These are phyloP conservation scores for Campopleginae sp. DNA, from an alignment of 2,888 invertebrate species.

Conservation along the genomic window DNA sequence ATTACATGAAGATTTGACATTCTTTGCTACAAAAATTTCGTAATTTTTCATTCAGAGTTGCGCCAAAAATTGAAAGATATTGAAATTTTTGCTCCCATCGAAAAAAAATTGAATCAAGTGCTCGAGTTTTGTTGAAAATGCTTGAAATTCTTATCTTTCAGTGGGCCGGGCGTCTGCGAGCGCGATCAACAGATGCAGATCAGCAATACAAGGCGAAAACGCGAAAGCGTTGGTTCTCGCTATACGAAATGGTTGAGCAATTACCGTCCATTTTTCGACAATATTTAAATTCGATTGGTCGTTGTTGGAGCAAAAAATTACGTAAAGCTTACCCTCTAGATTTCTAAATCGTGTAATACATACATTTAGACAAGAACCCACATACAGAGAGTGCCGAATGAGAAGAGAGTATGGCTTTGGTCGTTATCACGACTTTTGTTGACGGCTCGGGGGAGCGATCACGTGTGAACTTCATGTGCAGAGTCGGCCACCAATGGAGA, in stretches of 20 bases:
- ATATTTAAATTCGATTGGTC: not conserved
- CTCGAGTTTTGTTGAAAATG: not conserved
- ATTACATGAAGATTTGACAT: too few species aligned
- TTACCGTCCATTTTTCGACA: not conserved
- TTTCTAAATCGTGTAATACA: not conserved
- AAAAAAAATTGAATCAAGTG: not conserved
- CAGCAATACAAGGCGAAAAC: slow-evolving; percentile 81
- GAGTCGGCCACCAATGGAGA: slow-evolving; percentile 44
- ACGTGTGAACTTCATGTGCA: slow-evolving; percentile 77
- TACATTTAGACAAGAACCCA: not conserved
- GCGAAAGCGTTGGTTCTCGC: slow-evolving; percentile 77
- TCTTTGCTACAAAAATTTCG: not conserved
- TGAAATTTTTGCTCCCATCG: not conserved
- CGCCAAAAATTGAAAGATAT: not conserved
- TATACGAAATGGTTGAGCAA: slow-evolving; percentile 77
- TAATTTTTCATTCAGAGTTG: not conserved
- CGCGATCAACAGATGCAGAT: slow-evolving; percentile 78
- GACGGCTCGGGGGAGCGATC: slow-evolving; percentile 74
- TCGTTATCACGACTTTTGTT: slow-evolving; percentile 75
- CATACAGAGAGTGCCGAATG: not conserved
- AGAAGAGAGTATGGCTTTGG: not conserved
- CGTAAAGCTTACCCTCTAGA: not conserved
- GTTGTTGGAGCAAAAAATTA: not conserved
- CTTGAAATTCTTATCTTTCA: slow-evolving; percentile 64
- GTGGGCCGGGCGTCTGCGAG: slow-evolving; percentile 81